Base-by-base conservation (phyloP, 2,113 vertebrate genomes). In the Nanger granti region DNA sequence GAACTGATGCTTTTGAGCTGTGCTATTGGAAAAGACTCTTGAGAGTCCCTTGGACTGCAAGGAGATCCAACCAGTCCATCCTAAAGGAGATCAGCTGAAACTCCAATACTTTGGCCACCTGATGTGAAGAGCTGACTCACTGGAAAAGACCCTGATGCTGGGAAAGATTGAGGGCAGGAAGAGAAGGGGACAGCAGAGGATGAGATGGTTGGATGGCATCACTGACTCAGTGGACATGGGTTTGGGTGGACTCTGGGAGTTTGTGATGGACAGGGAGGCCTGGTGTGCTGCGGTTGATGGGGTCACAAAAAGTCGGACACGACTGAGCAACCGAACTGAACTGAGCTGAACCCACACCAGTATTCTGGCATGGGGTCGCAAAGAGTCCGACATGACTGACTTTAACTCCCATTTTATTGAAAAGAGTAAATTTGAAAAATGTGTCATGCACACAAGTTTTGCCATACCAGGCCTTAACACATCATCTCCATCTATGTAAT, bases 241-340 rank as follows among this genome's bases (percentile, higher is more conserved):
- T 69, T 69, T 69, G 64, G 8, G 8, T 69, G 17, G 17, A 69
- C 64, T 69, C 64, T 0, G 17, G 34, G 17, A 69, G 8, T n/a
- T 69, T 8, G 34, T 69, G 64, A n/a, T 66, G 64, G 34, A 69
- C 64, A 69, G 34, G 34, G 34, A 69, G 17, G 64, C 64, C 17
- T n/a, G 64, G 4, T 2, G 0, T 20, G 64, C 17, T 69, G 8
- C 0, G 0, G 17, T 10, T n/a, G 4, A 69, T 20, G n/a, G n/a
- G 66, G n/a, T 69, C 18, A 5, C 66, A 37, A 37, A 22, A 18
- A 37, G 66, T 37, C 0, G 0, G 34, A 69, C 66, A 22, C 0
- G 18, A 37, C 8, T 11, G 66, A 69, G 66, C 60, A 29, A 64
- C 29, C 0, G 3, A 64, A 64, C 29, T 64, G 13, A 64, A 64